Evolutionary conservation across 2,113 vertebrate genomes (phyloP).

Genomic region (Sylvia atricapilla): DNA sequence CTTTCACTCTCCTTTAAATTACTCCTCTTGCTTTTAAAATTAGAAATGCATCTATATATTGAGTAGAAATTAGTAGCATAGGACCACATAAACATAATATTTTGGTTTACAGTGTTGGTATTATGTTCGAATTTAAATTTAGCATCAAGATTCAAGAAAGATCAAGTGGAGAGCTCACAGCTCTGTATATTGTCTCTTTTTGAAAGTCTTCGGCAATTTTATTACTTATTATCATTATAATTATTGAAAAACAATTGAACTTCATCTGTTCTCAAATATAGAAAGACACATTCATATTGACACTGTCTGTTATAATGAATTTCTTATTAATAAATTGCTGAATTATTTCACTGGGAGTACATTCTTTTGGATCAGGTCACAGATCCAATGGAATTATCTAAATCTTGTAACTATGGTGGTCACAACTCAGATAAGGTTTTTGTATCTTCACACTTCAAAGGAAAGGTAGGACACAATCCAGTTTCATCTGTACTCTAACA

Average conservation of each 20-base stretch:
- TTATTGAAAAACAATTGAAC: not conserved
- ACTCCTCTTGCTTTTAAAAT: not conserved
- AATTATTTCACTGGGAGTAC: not conserved
- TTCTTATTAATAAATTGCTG: not conserved
- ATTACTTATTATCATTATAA: not conserved
- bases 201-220: not conserved
- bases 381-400: not conserved
- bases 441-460: not conserved
- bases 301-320: not conserved
- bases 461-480: not conserved
- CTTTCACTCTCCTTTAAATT: not conserved
- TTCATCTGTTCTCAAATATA: not conserved
- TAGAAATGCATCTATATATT: not conserved
- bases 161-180: not conserved
- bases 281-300: not conserved
- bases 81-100: not conserved
- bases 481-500: not conserved
- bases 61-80: not conserved
- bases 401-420: not conserved
- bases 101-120: not conserved
- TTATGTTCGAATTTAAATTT: not conserved
- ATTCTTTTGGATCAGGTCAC: not conserved
- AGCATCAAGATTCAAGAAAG: not conserved
- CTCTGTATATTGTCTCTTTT: not conserved
- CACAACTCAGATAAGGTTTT: not conserved